Percentiles rank a stretch among this genome's conserved stretches.
Evolutionary conservation across 2,113 vertebrate species (phyloP).

Genomic region (Narcine bancroftii): DNA sequence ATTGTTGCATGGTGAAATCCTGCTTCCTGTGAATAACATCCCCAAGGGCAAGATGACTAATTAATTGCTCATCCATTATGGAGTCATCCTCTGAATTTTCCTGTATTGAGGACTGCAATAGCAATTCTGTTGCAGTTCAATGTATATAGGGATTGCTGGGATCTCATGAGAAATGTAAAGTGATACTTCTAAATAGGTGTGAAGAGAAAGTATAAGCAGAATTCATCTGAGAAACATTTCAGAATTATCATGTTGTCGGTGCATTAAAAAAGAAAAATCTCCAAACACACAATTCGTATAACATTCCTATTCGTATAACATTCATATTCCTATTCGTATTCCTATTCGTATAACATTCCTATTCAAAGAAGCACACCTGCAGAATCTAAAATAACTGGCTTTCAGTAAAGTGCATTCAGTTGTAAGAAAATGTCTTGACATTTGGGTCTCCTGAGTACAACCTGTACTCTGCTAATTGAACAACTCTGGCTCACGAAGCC

Average conservation of each 20-base stretch:
- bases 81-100: neutral
- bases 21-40: neutral
- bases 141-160: neutral
- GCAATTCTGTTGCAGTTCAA: neutral
- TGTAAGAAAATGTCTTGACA: slow-evolving; percentile 31
- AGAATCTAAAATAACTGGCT: neutral
- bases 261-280: neutral
- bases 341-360: neutral
- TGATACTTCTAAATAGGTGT: too few relatives aligned
- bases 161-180: neutral
- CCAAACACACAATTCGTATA: neutral
- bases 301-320: slow-evolving; percentile 16
- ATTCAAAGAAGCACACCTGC: slow-evolving; percentile 32
- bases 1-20: neutral
- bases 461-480: slow-evolving; percentile 20
- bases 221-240: neutral
- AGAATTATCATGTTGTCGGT: neutral
- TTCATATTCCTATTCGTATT: too few relatives aligned
- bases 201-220: neutral
- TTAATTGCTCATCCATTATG: neutral
- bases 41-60: neutral
- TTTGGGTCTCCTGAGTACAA: neutral
- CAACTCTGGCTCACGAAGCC: neutral
- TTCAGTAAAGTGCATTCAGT: neutral
- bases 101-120: neutral